Conservation (phyloP, 2,797 vertebrate species). For the Pampus argenteus region DNA sequence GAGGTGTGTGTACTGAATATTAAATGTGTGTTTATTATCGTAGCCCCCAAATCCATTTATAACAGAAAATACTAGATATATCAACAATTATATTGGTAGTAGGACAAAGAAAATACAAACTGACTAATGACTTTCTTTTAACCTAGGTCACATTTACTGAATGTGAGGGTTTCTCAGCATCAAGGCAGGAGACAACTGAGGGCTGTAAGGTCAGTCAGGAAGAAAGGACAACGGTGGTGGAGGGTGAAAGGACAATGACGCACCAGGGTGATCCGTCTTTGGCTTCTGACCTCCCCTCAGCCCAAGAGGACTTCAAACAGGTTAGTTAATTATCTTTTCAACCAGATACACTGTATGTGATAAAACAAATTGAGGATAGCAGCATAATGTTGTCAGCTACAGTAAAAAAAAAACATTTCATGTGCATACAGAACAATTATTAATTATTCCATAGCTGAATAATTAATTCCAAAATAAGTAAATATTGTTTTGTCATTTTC, state of each 20-base stretch:
- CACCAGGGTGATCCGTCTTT: slow-evolving; percentile 87
- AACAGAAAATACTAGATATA: neutral
- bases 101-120: neutral
- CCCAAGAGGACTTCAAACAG: slow-evolving; percentile 93
- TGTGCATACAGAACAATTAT: neutral
- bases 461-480: slow-evolving; percentile 14
- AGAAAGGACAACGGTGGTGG: slow-evolving; percentile 86
- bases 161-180: slow-evolving; percentile 71
- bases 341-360: neutral
- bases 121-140: neutral
- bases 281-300: slow-evolving; percentile 89
- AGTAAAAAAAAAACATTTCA: neutral
- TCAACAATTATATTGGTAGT: neutral
- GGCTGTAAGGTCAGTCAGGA: slow-evolving; percentile 86
- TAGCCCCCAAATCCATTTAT: neutral
- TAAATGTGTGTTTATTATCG: neutral
- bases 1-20: slow-evolving; percentile 83
- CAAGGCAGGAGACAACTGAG: slow-evolving; percentile 78
- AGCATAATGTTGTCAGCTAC: neutral
- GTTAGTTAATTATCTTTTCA: slow-evolving; percentile 70
- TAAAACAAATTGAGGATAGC: neutral
- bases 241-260: slow-evolving; percentile 88
- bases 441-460: neutral
- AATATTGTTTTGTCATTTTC: slow-evolving; percentile 27
- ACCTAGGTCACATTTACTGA: slow-evolving; percentile 90